Evolutionary conservation across 2,797 vertebrate genomes (phyloP).

Genomic region (Ctenopoma kingsleyae): DNA sequence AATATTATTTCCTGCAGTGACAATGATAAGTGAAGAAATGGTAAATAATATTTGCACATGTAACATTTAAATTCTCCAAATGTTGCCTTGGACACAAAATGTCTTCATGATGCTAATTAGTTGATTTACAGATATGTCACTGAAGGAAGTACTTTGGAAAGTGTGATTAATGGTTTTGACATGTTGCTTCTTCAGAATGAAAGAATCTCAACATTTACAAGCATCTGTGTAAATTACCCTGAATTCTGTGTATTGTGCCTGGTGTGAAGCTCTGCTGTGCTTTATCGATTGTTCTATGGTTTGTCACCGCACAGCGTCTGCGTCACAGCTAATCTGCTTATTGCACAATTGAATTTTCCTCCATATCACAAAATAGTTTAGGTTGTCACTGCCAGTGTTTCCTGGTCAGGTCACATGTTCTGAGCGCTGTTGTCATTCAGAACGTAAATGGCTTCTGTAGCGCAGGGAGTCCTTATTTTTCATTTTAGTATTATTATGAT

Average conservation of each 20-base stretch:
- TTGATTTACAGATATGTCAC: neutral
- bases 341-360: slow-evolving; percentile 49
- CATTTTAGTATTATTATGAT: too few relatives aligned
- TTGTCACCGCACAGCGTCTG: slow-evolving; percentile 12
- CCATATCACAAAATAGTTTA: slow-evolving; percentile 33
- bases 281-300: slow-evolving; percentile 16
- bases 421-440: slow-evolving; percentile 30
- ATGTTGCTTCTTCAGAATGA: neutral
- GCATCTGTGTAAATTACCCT: slow-evolving; percentile 5
- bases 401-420: neutral
- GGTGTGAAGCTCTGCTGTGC: slow-evolving; percentile 3
- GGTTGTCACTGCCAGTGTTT: slow-evolving; percentile 17
- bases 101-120: neutral
- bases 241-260: neutral
- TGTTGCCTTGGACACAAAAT: too few relatives aligned
- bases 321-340: slow-evolving; percentile 47
- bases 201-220: slow-evolving; percentile 12
- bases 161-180: neutral
- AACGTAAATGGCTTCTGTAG: slow-evolving; percentile 6
- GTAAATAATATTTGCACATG: too few relatives aligned
- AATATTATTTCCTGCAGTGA: too few relatives aligned
- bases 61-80: too few relatives aligned
- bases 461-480: slow-evolving; percentile 4
- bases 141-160: neutral
- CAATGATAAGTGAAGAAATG: too few relatives aligned